These are phyloP conservation scores for Rhingia rostrata DNA, from an alignment of 2,888 invertebrate species.

Conservation along the genomic window DNA sequence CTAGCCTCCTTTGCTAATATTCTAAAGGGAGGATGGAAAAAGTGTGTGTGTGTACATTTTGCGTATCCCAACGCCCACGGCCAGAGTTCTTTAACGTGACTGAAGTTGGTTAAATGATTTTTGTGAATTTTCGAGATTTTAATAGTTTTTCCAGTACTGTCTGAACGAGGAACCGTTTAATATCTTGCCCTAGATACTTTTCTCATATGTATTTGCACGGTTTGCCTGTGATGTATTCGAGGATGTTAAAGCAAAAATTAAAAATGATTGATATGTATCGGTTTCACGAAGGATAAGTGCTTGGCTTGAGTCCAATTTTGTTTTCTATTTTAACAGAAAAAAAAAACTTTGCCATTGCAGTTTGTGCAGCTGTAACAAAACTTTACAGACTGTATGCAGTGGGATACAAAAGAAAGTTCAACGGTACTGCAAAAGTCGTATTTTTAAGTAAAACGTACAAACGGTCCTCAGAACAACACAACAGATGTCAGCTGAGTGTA, in stretches of 20 bases:
- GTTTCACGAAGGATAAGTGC: slow-evolving; percentile 55
- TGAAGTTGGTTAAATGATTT: slow-evolving; percentile 40
- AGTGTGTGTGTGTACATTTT: slow-evolving; percentile 33
- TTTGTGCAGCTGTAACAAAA: slow-evolving; percentile 31
- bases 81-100: slow-evolving; percentile 15
- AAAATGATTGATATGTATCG: slow-evolving; percentile 64
- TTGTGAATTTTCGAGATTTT: slow-evolving; percentile 65
- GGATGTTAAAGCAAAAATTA: slow-evolving; percentile 41
- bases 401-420: slow-evolving; percentile 19
- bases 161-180: slow-evolving; percentile 50
- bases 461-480: slow-evolving; percentile 5
- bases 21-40: slow-evolving; percentile 37
- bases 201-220: slow-evolving; percentile 1
- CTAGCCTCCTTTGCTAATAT: slow-evolving; percentile 23
- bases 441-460: background rate
- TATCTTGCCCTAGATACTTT: slow-evolving; percentile 69
- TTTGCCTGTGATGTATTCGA: slow-evolving; percentile 7
- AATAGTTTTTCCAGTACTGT: slow-evolving; percentile 71
- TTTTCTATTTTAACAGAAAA: slow-evolving; percentile 19
- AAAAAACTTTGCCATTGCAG: slow-evolving; percentile 32
- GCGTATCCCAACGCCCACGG: slow-evolving; percentile 43
- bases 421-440: slow-evolving; percentile 27
- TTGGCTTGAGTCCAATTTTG: slow-evolving; percentile 44
- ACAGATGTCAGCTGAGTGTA: slow-evolving; percentile 35
- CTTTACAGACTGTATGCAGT: slow-evolving; percentile 24